Conservation (phyloP, 53 echinoderm and acorn worm species). For the Paracentrotus lividus region DNA sequence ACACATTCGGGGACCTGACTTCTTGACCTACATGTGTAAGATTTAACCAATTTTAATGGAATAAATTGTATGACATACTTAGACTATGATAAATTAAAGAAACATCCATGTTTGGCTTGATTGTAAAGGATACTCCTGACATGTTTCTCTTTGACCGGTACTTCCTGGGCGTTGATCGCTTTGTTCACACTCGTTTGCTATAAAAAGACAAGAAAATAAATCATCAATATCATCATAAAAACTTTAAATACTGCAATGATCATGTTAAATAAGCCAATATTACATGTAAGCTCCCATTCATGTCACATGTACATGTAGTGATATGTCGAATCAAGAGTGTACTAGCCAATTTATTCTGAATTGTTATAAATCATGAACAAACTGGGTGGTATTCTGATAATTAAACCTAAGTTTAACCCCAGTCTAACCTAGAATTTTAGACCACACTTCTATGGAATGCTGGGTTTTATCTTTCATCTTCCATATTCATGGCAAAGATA, state of each 20-base stretch:
- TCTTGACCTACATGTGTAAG: background rate
- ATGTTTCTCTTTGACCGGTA: constrained; percentile 98
- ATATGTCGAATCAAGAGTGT: background rate
- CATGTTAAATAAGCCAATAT: background rate
- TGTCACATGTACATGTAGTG: background rate
- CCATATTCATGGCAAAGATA: no score
- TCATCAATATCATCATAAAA: background rate
- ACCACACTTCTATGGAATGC: no score
- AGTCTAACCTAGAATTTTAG: no score
- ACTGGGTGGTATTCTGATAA: no score
- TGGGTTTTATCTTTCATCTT: no score
- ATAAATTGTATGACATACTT: no score
- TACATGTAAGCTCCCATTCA: background rate
- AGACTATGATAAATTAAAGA: no score
- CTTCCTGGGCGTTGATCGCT: constrained; percentile 92
- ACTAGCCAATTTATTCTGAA: no score
- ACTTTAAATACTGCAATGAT: background rate
- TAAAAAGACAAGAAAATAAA: constrained; percentile 59
- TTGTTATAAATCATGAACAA: no score
- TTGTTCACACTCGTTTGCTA: constrained; percentile 92
- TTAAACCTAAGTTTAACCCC: no score
- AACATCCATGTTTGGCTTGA: no score
- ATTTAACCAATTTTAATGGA: background rate
- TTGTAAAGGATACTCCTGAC: constrained; percentile 97
- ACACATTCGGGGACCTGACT: no score